Evolutionary conservation across 2,888 invertebrate species (phyloP), one percentile per base, ranked within the genome.

Genomic region (Zeuzera pyrina): DNA sequence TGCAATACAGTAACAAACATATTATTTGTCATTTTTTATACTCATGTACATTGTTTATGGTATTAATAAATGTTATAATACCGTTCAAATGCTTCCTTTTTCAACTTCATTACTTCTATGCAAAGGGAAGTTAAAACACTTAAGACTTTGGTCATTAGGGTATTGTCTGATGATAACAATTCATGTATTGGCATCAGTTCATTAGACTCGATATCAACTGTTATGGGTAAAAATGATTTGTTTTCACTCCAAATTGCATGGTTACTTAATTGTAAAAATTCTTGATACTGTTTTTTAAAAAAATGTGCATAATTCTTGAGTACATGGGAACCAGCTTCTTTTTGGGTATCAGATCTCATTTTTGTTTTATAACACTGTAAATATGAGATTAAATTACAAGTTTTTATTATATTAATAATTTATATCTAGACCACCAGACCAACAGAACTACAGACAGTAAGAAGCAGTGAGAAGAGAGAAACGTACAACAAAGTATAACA

Each of bases 161-260:
- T 91, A 58, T 94, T 94, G 67, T 95, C 94, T 13, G 93, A 93
- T 43, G 91, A 89, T 7, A 93, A 88, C 38, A 95, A 66, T 43
- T 91, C 88, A 16, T 91, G 72, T 16, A 93, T 64, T 3, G 87
- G 79, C 8, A 89, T 78, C 42, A 87, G 85, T 68, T 94, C 93
- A 43, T 69, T 79, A 2, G 88, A 85, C 24, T 48, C 49, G 53
- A 76, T 61, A 16, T 47, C 43, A 23, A 77, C 57, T 61, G 73
- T 65, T 41, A 81, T 63, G 1, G 77, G 74, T 30, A 60, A 49
- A 48, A 58, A 78, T 14, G 65, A 64, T 49, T 67, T 77, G 41
- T 79, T 79, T 31, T 63, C 63, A 31, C 68, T 59, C 57, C 63
- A 64, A 12, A 30, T 44, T 31, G 51, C 56, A 42, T 57, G 45